These are phyloP conservation scores for Pitta sordida DNA, from an alignment of 2,113 vertebrate genomes.

Conservation along the genomic window DNA sequence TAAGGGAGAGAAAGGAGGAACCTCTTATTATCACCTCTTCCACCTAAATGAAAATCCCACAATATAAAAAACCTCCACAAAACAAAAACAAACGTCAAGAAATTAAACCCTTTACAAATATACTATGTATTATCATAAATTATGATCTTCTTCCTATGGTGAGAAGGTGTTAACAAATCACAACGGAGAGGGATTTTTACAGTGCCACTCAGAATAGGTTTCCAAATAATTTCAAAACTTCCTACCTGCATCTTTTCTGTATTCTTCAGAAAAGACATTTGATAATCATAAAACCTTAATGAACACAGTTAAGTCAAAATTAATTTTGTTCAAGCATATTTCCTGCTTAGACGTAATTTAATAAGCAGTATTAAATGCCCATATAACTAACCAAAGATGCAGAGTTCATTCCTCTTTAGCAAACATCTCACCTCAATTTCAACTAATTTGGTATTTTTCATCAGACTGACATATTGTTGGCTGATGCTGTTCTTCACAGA, in stretches of 20 bases:
- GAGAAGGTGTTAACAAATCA: not conserved
- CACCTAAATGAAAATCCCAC: not conserved
- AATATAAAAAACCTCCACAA: not conserved
- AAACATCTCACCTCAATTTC: not conserved
- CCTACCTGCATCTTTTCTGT: not conserved
- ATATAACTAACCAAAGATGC: not conserved
- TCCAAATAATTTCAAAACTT: not conserved
- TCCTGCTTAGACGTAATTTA: not conserved
- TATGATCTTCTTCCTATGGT: not conserved
- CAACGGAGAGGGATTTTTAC: not conserved
- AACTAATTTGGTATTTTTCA: not conserved
- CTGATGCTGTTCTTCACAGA: not conserved
- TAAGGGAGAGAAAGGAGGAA: not conserved
- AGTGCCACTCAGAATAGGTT: not conserved
- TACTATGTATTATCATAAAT: not conserved
- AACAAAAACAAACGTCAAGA: not conserved
- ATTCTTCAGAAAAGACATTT: not conserved
- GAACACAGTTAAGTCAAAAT: not conserved
- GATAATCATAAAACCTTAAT: not conserved
- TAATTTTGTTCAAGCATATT: not conserved
- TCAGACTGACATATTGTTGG: not conserved
- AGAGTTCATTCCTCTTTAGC: not conserved
- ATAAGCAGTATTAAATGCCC: not conserved
- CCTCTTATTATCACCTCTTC: not conserved
- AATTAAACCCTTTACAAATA: not conserved